Conservation (phyloP, 2,888 invertebrate species). For the Drosophila nigricruria region DNA sequence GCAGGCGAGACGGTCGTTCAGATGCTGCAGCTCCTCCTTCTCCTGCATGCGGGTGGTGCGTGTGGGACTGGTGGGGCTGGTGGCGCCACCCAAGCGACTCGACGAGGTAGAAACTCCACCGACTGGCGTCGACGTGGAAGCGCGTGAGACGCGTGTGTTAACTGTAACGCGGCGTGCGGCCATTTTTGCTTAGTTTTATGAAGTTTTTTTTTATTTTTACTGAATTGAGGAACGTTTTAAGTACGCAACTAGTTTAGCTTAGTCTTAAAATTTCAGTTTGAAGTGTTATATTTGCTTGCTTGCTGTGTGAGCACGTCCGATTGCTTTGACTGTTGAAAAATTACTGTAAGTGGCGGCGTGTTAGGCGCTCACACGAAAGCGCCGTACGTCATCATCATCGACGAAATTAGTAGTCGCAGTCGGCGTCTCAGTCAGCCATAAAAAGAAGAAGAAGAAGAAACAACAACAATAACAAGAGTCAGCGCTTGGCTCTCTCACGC, state of each 20-base stretch:
- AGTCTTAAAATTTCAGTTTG: conserved; percentile 9
- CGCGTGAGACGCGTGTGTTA: conserved; percentile 81
- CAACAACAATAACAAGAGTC: conserved; percentile 10
- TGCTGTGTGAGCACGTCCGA: conserved; percentile 61
- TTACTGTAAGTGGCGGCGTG: conserved; percentile 72
- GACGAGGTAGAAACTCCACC: conserved; percentile 69
- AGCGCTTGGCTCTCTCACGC: conserved; percentile 23
- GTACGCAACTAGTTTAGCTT: conserved; percentile 29
- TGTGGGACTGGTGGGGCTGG: conserved; percentile 93
- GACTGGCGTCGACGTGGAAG: conserved; percentile 81
- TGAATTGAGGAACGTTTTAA: conserved; percentile 51
- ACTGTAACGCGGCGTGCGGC: conserved; percentile 82
- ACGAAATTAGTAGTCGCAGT: conserved; percentile 72
- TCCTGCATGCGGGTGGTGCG: conserved; percentile 96
- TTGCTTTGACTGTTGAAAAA: conserved; percentile 73
- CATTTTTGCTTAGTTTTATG: conserved; percentile 63
- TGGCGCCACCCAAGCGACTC: conserved; percentile 63
- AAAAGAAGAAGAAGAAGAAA: conserved; percentile 26
- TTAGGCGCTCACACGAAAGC: conserved; percentile 72
- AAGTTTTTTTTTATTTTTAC: conserved; percentile 4
- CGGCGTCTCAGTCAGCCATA: conserved; percentile 20
- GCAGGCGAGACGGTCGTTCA: conserved; percentile 97
- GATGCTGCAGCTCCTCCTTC: conserved; percentile 95
- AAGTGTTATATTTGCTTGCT: conserved; percentile 1
- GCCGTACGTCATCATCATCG: conserved; percentile 74